phyloP scores from a whole-genome alignment of 2,113 vertebrate species.

The Phaethornis superciliosus region DNA sequence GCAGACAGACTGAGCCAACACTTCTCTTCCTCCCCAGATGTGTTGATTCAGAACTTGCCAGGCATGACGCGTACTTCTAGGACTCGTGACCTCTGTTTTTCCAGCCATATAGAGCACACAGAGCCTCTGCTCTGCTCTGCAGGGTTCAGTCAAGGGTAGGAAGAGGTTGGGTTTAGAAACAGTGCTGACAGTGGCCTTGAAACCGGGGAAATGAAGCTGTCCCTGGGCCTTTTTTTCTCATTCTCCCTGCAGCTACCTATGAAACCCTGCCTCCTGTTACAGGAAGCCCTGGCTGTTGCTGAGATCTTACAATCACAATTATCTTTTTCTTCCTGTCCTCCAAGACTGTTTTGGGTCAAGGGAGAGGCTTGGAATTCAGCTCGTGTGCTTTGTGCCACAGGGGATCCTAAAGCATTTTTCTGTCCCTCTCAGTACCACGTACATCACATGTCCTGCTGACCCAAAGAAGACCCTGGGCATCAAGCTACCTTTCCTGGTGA shows the following conservation, averaged over 20 bases:
- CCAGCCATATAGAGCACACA: not conserved
- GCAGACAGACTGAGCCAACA: not conserved
- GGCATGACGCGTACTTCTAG: not conserved
- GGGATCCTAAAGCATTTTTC: constrained; percentile 1
- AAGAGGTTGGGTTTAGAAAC: not conserved
- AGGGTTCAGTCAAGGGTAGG: not conserved
- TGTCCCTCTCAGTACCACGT: constrained; percentile 86
- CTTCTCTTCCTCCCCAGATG: constrained; percentile 28
- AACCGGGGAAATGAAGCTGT: not conserved
- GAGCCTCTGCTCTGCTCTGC: not conserved
- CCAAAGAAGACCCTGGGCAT: constrained; percentile 97
- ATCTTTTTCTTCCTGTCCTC: not conserved
- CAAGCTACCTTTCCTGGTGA: constrained; percentile 94
- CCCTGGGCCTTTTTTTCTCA: not conserved
- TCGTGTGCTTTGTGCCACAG: not conserved
- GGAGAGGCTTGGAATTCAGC: not conserved
- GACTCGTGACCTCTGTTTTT: not conserved
- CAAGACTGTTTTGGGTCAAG: not conserved
- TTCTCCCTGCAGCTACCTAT: not conserved
- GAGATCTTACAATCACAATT: not conserved
- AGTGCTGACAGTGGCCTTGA: not conserved
- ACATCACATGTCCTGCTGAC: constrained; percentile 97
- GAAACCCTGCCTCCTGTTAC: not conserved
- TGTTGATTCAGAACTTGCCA: constrained; percentile 59
- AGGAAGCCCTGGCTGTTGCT: not conserved